Conservation (phyloP, 2,113 vertebrate species). For the Globicephala melas region DNA sequence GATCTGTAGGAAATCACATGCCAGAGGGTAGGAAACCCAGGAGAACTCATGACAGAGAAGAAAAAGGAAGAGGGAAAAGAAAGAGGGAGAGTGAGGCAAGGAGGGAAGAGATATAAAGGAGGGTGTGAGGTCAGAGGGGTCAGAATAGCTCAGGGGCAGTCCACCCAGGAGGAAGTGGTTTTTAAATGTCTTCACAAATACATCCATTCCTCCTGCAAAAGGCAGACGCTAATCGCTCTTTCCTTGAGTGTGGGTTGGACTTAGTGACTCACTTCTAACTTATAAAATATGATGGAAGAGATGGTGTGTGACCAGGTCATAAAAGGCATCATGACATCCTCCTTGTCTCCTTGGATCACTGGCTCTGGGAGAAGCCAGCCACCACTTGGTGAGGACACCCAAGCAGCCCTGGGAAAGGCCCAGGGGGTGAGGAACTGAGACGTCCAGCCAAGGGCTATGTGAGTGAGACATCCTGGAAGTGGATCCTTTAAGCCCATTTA, state of each 20-base stretch:
- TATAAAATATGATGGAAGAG: background rate
- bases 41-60: background rate
- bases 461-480: background rate
- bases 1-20: no score
- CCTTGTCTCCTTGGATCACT: background rate
- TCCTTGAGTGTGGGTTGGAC: background rate
- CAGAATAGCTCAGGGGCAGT: background rate
- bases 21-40: background rate
- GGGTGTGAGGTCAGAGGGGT: background rate
- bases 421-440: background rate
- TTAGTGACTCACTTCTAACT: background rate
- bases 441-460: background rate
- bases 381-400: background rate
- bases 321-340: background rate
- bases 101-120: background rate
- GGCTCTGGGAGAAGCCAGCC: background rate
- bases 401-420: background rate
- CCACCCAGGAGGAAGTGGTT: background rate
- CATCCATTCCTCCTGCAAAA: background rate
- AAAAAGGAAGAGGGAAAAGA: background rate
- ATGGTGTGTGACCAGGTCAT: background rate
- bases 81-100: background rate
- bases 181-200: background rate
- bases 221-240: background rate
- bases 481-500: background rate